Base-by-base conservation (phyloP, 2,888 invertebrate species). In the Eupithecia subumbrata region DNA sequence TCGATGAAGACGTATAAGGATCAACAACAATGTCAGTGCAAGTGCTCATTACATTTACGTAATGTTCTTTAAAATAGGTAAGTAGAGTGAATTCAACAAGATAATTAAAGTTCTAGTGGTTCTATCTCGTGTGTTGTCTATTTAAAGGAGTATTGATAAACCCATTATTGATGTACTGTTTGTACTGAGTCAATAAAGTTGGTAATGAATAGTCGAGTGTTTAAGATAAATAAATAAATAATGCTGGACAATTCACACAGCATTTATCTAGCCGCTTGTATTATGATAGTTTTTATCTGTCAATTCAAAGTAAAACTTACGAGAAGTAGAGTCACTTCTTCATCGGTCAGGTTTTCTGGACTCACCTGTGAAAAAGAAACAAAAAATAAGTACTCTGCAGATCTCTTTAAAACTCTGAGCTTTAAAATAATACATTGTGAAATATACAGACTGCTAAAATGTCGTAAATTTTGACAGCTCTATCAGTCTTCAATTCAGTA, bases 331-430 rank as follows among this genome's bases (percentile, higher is more conserved):
- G 72, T 76, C 77, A 84, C 78, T 83, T 82, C 89, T 67, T 79
- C 79, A 84, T 88, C 85, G 80, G 83, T 79, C 82, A 86, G 81
- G 84, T 84, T 87, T 82, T 92, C 88, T 74, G 89, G 85, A 87
- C 92, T 92, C 86, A 94, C 93, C 92, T 92, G 90, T 37, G 85
- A 87, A 85, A 85, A 82, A 48, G 30, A 75, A 72, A 74, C 69
- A 45, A 14, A 66, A 64, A 67, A 64, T 75, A 45, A 74, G 37
- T 56, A 48, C 67, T 37, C 16, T 43, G 66, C 60, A 14, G 34
- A 52, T 48, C 22, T 69, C 25, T 22, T 7, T 34, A 25, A 7
- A 0, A 30, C 30, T 18, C n/a, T n/a, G n/a, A n/a, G n/a, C n/a
- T n/a, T n/a, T n/a, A n/a, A n/a, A n/a, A n/a, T n/a, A n/a, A n/a